Evolutionary conservation across 1,140 invertebrate genomes (phyloP).

Genomic region (Diorhabda carinulata): DNA sequence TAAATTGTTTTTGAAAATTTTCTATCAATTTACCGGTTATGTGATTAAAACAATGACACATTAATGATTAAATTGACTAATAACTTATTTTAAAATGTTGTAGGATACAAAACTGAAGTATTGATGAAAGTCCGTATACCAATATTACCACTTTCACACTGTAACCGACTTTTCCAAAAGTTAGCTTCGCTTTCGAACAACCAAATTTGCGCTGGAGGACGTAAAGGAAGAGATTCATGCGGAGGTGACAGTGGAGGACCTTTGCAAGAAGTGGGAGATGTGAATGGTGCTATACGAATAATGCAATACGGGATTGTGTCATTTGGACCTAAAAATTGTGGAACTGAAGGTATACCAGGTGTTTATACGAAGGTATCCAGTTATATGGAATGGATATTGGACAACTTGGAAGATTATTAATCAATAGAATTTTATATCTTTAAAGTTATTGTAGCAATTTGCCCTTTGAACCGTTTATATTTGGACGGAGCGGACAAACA

Average conservation of each 20-base stretch:
- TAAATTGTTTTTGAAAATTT: too few relatives aligned
- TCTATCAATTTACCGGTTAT: too few relatives aligned
- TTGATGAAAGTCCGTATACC: slow-evolving; percentile 27
- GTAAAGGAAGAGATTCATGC: slow-evolving; percentile 50
- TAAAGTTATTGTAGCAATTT: too few relatives aligned
- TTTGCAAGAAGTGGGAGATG: slow-evolving; percentile 45
- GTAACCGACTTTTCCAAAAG: slow-evolving; percentile 27
- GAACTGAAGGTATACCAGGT: slow-evolving; percentile 43
- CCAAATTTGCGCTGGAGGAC: slow-evolving; percentile 53
- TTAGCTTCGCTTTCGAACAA: slow-evolving; percentile 25
- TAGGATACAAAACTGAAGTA: slow-evolving; percentile 26
- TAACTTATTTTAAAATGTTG: neutral
- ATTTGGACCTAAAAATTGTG: slow-evolving; percentile 52
- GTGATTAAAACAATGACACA: too few relatives aligned
- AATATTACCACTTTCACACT: slow-evolving; percentile 25
- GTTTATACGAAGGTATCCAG: slow-evolving; percentile 38
- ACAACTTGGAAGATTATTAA: slow-evolving; percentile 18
- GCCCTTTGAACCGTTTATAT: too few relatives aligned
- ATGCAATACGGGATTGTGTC: slow-evolving; percentile 46
- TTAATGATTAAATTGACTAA: too few relatives aligned
- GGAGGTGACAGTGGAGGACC: slow-evolving; percentile 60
- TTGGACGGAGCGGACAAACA: too few relatives aligned
- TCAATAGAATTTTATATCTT: too few relatives aligned
- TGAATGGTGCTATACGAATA: slow-evolving; percentile 28
- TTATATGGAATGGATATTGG: slow-evolving; percentile 41